These are phyloP conservation scores for Amphiura filiformis DNA, from an alignment of 35 echinoderm and acorn worm genomes.

Conservation along the genomic window DNA sequence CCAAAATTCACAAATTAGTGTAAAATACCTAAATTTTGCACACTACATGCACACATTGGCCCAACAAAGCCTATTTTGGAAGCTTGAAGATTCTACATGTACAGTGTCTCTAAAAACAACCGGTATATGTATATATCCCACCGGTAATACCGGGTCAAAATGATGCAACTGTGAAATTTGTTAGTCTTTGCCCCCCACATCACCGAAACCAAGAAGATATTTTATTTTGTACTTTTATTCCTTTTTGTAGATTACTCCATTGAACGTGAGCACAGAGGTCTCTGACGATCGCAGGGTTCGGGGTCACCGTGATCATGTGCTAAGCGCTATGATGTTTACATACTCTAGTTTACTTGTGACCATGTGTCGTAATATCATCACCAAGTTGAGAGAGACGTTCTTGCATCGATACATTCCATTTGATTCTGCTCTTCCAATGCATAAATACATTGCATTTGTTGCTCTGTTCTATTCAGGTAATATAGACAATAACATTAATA, in stretches of 20 bases:
- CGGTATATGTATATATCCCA: too few relatives aligned
- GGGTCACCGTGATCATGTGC: conserved; percentile 92
- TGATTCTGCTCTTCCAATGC: conserved; percentile 77
- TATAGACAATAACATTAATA: conserved; percentile 28
- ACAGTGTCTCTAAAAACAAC: too few relatives aligned
- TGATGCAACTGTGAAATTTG: too few relatives aligned
- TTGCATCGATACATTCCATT: conserved; percentile 92
- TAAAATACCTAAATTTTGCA: too few relatives aligned
- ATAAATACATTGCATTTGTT: conserved; percentile 81
- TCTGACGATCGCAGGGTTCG: conserved; percentile 94
- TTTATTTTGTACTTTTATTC: too few relatives aligned
- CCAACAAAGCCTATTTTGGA: too few relatives aligned
- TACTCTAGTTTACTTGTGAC: conserved; percentile 84
- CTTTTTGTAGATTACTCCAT: conserved; percentile 76
- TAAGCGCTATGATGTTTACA: conserved; percentile 97
- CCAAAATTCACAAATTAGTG: too few relatives aligned
- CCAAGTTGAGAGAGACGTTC: conserved; percentile 84
- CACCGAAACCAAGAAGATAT: too few relatives aligned
- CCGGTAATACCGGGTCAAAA: too few relatives aligned
- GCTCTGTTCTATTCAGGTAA: conserved; percentile 89
- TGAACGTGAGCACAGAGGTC: conserved; percentile 91
- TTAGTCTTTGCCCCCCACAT: too few relatives aligned
- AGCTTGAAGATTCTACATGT: too few relatives aligned
- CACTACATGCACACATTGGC: too few relatives aligned
- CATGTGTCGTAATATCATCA: conserved; percentile 97